These are phyloP conservation scores for Gopherus flavomarginatus DNA, from an alignment of 2,113 vertebrate species.

Conservation along the genomic window DNA sequence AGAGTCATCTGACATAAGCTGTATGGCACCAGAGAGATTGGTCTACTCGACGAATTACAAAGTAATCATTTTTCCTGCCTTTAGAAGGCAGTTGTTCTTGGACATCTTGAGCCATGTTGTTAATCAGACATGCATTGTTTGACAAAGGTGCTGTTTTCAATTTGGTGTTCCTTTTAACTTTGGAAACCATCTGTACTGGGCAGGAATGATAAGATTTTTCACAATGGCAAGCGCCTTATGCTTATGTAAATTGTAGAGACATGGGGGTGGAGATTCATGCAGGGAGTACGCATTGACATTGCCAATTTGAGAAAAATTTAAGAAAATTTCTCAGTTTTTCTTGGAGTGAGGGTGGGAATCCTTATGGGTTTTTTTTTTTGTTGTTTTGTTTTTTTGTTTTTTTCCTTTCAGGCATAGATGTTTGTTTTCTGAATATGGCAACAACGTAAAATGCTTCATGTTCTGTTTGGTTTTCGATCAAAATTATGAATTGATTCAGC, in stretches of 20 bases:
- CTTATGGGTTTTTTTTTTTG: no score
- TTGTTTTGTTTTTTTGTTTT: background rate
- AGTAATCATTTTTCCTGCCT: background rate
- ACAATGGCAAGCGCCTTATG: background rate
- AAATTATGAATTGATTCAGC: background rate
- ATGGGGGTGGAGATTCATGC: accelerated
- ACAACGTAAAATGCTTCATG: background rate
- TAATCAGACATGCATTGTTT: background rate
- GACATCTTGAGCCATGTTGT: background rate
- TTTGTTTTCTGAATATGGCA: background rate
- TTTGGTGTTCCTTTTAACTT: background rate
- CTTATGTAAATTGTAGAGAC: background rate
- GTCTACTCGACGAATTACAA: background rate
- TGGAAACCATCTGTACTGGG: background rate
- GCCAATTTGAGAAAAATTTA: background rate
- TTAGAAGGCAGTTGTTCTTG: background rate
- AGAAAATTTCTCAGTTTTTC: background rate
- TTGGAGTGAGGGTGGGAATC: background rate
- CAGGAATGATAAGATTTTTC: background rate
- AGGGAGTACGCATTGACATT: background rate
- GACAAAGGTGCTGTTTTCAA: background rate
- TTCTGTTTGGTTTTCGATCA: background rate
- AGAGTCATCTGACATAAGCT: background rate
- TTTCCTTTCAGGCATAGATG: background rate
- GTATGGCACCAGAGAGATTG: background rate